Evolutionary conservation across 2,888 invertebrate genomes (phyloP), one percentile per base, ranked within the genome.

Genomic region (Tipula vernalis): DNA sequence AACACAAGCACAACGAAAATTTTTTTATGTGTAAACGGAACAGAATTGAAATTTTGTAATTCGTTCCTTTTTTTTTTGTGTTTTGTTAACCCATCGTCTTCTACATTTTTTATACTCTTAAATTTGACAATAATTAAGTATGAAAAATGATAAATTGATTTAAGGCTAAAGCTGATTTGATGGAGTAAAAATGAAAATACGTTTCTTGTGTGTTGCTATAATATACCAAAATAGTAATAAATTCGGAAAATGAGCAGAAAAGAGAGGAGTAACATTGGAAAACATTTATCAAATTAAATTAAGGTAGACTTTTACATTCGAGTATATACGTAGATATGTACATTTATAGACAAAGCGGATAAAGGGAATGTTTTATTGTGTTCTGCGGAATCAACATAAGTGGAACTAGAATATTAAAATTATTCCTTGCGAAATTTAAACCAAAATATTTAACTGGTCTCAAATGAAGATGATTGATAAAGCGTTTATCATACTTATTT

Each of bases 101-200:
- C 8, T 71, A 12, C 28, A 71, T 71, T 71, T 18, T 71, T 28
- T 71, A 28, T 71, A 28, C 71, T 71, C 28, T 12, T 18, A 18
- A 71, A 71, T 71, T 71, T 71, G 71, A 71, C 71, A 71, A 71
- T 71, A 71, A 71, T 71, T 71, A 71, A 71, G 71, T 71, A 71
- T 71, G 71, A 71, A 71, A 71, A 71, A 71, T 71, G 71, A 71
- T 71, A 71, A 71, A 71, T 71, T 71, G 71, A 71, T 71, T 71
- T 71, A 71, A 71, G 71, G 71, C 28, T 71, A 71, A 71, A 71
- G 71, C 71, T 71, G 71, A 71, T 71, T 71, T 71, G 71, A 18
- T 71, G 71, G 71, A 71, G 71, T 71, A 51, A 51, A 51, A 51
- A 39, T 39, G 15, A 15, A 15, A 51, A 51, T 39, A 51, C n/a